These are phyloP conservation scores for Hetaerina americana DNA, from an alignment of 1,140 invertebrate species.

Conservation along the genomic window DNA sequence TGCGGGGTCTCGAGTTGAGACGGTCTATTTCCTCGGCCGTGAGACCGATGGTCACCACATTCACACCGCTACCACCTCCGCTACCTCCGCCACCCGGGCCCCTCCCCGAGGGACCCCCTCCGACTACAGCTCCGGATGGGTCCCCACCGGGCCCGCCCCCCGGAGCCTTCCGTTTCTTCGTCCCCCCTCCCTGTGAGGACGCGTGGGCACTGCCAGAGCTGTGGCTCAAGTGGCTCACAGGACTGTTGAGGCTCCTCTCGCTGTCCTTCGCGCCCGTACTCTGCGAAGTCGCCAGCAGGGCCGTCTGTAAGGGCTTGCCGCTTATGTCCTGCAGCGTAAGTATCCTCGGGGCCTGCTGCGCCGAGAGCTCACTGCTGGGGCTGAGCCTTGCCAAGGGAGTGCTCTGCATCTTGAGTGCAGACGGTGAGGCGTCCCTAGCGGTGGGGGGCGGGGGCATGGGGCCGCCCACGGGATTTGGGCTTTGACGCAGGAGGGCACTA, in stretches of 20 bases:
- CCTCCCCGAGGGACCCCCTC: constrained; percentile 21
- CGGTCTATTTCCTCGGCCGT: constrained; percentile 87
- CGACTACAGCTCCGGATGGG: not conserved
- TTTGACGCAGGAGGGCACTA: constrained; percentile 13
- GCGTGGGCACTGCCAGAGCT: constrained; percentile 41
- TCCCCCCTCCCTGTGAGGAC: constrained; percentile 37
- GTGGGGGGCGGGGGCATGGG: constrained; percentile 30
- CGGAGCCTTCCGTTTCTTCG: constrained; percentile 33
- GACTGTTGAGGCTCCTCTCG: constrained; percentile 77
- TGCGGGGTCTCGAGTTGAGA: constrained; percentile 70
- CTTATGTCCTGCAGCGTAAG: constrained; percentile 86
- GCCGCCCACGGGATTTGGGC: constrained; percentile 12
- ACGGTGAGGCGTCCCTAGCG: constrained; percentile 22
- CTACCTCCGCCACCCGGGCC: constrained; percentile 29
- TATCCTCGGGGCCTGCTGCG: constrained; percentile 73
- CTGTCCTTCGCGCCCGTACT: constrained; percentile 75
- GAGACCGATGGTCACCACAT: constrained; percentile 50
- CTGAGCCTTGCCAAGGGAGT: constrained; percentile 79
- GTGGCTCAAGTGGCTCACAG: constrained; percentile 73
- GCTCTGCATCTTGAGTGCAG: constrained; percentile 49
- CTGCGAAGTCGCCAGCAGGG: constrained; percentile 72
- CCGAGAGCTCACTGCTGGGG: constrained; percentile 81
- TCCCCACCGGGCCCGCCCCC: constrained; percentile 10
- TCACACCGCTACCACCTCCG: constrained; percentile 18
- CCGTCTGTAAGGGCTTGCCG: constrained; percentile 78